Evolutionary conservation across 1,140 invertebrate genomes (phyloP).

Genomic region (Colletes latitarsis): DNA sequence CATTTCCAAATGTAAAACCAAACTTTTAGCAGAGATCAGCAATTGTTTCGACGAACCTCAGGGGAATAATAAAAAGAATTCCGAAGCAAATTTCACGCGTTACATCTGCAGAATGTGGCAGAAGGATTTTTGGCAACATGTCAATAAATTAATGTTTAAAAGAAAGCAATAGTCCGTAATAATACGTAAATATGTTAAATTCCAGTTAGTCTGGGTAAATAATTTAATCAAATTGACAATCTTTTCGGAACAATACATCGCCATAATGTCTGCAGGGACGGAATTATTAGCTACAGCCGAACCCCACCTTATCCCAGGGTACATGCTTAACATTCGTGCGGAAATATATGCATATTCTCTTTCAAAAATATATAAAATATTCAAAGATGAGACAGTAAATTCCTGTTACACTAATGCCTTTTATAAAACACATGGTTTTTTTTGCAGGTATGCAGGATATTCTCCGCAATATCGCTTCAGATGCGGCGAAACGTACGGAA

Average conservation of each 20-base stretch:
- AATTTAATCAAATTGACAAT: constrained; percentile 40
- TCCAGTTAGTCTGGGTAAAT: constrained; percentile 22
- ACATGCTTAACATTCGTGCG: too few species aligned
- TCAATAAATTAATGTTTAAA: constrained; percentile 23
- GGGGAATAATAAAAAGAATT: background rate
- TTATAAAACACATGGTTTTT: constrained; percentile 18
- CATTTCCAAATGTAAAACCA: too few species aligned
- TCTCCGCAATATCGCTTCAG: constrained; percentile 87
- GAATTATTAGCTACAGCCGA: constrained; percentile 80
- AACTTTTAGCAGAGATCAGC: background rate
- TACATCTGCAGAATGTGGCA: background rate
- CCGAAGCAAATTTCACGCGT: constrained; percentile 14
- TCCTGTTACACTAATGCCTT: background rate
- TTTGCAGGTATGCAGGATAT: constrained; percentile 87
- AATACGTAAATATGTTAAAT: constrained; percentile 22
- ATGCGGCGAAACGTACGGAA: constrained; percentile 87
- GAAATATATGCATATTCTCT: constrained; percentile 51
- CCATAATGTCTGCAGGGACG: constrained; percentile 60
- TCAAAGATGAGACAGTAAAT: too few species aligned
- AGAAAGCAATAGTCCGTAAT: background rate
- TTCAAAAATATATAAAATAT: background rate
- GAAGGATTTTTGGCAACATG: constrained; percentile 3
- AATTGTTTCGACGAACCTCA: background rate
- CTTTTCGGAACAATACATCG: background rate
- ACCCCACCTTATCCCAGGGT: constrained; percentile 84